phyloP scores from a whole-genome alignment of 2,888 invertebrate genomes.

The Ichneumon xanthorius region DNA sequence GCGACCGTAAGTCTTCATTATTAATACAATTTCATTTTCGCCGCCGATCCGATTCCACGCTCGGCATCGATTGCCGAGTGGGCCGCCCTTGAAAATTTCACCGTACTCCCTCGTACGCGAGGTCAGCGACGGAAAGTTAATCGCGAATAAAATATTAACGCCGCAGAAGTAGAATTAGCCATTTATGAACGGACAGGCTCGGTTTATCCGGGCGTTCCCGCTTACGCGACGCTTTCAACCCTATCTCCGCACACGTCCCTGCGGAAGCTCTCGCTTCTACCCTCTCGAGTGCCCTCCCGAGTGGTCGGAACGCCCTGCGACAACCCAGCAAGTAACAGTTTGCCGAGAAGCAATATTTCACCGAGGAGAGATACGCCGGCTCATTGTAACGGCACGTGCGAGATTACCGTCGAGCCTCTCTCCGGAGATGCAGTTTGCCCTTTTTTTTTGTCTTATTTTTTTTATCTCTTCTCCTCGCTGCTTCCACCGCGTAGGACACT shows the following conservation, averaged over 20 bases:
- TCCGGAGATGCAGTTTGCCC: slow-evolving; percentile 52
- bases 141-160: slow-evolving; percentile 38
- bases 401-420: slow-evolving; percentile 58
- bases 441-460: slow-evolving; percentile 46
- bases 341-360: slow-evolving; percentile 72
- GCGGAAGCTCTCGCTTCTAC: slow-evolving; percentile 1
- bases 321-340: slow-evolving; percentile 61
- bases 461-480: slow-evolving; percentile 26
- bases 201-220: slow-evolving; percentile 33
- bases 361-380: slow-evolving; percentile 74
- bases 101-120: background rate
- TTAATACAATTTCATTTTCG: background rate
- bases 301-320: slow-evolving; percentile 39
- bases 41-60: background rate
- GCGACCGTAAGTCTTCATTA: background rate
- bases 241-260: slow-evolving; percentile 33
- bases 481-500: slow-evolving; percentile 14
- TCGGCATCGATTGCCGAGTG: background rate
- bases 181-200: slow-evolving; percentile 45
- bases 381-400: slow-evolving; percentile 82
- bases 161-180: slow-evolving; percentile 26
- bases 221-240: slow-evolving; percentile 64
- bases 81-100: background rate
- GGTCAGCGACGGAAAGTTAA: background rate
- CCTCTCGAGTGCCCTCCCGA: slow-evolving; percentile 41